Evolutionary conservation across 1,140 invertebrate genomes (phyloP).

Genomic region (Diachasma alloeum): DNA sequence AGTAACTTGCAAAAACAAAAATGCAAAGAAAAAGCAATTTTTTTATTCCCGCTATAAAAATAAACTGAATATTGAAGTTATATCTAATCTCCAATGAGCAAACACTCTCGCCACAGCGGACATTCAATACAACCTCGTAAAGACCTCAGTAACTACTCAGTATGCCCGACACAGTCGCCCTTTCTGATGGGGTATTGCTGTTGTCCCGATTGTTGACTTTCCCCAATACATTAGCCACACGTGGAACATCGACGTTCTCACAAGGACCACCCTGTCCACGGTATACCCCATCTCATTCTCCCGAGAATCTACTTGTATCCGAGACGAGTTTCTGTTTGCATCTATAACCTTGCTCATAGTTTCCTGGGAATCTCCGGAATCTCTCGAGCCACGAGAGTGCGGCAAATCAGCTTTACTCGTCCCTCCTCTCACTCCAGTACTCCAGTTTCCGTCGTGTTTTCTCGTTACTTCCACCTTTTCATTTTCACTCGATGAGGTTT

Average conservation of each 20-base stretch:
- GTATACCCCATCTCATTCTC: not conserved
- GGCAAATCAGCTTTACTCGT: not conserved
- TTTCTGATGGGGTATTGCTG: not conserved
- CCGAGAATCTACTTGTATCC: not conserved
- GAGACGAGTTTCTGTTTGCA: not conserved
- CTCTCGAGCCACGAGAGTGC: not conserved
- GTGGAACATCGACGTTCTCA: not conserved
- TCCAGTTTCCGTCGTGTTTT: not conserved
- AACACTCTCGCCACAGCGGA: not conserved
- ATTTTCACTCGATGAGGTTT: not conserved
- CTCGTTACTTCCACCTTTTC: no score
- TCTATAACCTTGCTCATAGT: slow-evolving; percentile 2
- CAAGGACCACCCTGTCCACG: not conserved
- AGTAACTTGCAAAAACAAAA: no score
- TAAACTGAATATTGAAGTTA: no score
- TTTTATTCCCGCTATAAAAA: no score
- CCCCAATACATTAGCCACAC: not conserved
- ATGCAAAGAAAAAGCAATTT: no score
- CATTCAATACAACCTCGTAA: not conserved
- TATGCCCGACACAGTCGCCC: not conserved
- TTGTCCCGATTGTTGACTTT: not conserved
- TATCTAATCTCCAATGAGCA: not conserved
- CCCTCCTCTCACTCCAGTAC: not conserved
- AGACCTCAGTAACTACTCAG: not conserved
- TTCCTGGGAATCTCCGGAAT: not conserved